Evolutionary conservation across 2,797 vertebrate species (phyloP), one percentile per base, ranked within the genome.

Genomic region (Chromobotia macracanthus): DNA sequence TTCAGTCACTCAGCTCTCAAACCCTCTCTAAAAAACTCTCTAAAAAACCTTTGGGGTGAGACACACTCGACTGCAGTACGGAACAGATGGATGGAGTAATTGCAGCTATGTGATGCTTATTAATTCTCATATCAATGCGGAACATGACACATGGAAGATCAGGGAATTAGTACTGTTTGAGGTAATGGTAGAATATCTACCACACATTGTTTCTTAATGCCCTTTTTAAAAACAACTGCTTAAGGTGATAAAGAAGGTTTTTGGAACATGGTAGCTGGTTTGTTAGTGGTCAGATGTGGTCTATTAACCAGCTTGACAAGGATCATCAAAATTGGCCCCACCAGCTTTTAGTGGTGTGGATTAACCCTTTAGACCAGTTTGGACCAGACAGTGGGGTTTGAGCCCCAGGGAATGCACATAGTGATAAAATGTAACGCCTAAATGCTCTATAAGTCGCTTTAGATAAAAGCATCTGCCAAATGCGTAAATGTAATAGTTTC

Each of bases 31-130:
- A n/a, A n/a, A n/a, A n/a, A n/a, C 68, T 46, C 50, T 64, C 58
- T 72, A 64, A 46, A 79, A 72, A 65, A 65, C 68, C 48, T 72
- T 79, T 64, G 31, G 68, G 48, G 16, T 64, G 44, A 71, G 58
- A 64, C 13, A 41, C 58, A 64, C 15, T 79, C 7, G 31, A 71
- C 28, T 19, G 44, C 55, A 69, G 66, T 35, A 60, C 35, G 12
- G 48, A 79, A 28, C 76, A 64, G 67, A 72, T 71, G 77, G 56
- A 70, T 78, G 41, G n/a, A 19, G 8, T 44, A 68, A 77, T 13
- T 64, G 61, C 31, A 19, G 4, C 3, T 28, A 41, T 38, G 61
- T 44, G 5, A 50, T 44, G 31, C 61, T 74, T 63, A 35, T 63
- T 63, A 74, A 50, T 31, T 12, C 64, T 67, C 16, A 16, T 55